Conservation (phyloP, 2,888 invertebrate species). For the Liodrosophila aerea region DNA sequence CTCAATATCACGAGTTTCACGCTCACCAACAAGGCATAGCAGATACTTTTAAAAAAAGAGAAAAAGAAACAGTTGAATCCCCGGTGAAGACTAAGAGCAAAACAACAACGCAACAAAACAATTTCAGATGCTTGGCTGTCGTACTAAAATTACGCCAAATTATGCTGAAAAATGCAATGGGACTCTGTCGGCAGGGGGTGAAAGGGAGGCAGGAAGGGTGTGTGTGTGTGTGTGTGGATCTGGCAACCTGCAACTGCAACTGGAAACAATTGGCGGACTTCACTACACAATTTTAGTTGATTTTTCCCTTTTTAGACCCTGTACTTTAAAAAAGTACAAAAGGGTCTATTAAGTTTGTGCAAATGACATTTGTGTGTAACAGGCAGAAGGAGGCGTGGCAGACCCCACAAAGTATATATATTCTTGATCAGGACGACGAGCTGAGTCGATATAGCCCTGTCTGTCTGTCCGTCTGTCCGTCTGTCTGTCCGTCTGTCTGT, state of each 20-base stretch:
- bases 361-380: too few species aligned
- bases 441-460: too few species aligned
- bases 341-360: too few species aligned
- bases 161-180: conserved; percentile 73
- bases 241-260: conserved; percentile 3
- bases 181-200: conserved; percentile 1
- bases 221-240: conserved; percentile 41
- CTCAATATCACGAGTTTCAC: conserved; percentile 64
- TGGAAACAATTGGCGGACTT: too few species aligned
- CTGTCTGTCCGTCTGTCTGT: too few species aligned
- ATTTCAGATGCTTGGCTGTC: conserved; percentile 41
- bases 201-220: conserved; percentile 55
- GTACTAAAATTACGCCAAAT: conserved; percentile 72
- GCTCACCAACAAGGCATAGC: conserved; percentile 26
- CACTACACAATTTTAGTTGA: too few species aligned
- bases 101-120: conserved; percentile 23
- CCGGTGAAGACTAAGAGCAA: background rate
- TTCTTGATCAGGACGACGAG: too few species aligned
- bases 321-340: too few species aligned
- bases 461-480: too few species aligned
- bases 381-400: too few species aligned
- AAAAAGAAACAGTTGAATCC: conserved; percentile 2
- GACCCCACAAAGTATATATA: too few species aligned
- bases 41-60: background rate
- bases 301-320: too few species aligned